A percentile compares a stretch with the other conserved stretches of the same genome.
phyloP scores from a whole-genome alignment of 2,113 vertebrate species.

The Anarrhichthys ocellatus region DNA sequence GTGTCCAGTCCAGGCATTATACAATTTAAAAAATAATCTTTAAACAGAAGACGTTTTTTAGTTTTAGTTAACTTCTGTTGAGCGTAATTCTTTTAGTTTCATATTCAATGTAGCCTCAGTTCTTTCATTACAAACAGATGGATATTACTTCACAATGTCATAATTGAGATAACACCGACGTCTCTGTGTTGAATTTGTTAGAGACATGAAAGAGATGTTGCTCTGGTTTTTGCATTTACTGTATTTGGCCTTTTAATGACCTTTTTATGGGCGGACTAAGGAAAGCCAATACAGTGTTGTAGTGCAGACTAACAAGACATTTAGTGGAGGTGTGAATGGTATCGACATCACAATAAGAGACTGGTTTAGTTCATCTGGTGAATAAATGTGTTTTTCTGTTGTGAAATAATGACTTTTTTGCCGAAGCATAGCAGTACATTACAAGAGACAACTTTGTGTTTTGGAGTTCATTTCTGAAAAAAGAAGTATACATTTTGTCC shows the following conservation, averaged over 20 bases:
- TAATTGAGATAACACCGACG: not conserved
- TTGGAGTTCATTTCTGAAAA: too few relatives aligned
- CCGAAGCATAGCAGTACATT: too few relatives aligned
- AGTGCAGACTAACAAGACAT: not conserved
- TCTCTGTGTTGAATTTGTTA: not conserved
- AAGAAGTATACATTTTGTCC: too few relatives aligned
- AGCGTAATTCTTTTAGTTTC: not conserved
- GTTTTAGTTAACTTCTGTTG: not conserved
- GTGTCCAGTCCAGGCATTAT: not conserved
- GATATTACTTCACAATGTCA: not conserved
- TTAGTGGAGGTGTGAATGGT: not conserved
- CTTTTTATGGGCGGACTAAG: not conserved
- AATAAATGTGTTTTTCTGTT: too few relatives aligned
- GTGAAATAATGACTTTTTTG: too few relatives aligned
- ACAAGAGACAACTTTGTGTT: too few relatives aligned
- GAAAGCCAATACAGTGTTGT: not conserved
- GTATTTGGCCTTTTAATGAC: not conserved
- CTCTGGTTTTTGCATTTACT: not conserved
- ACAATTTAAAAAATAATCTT: not conserved
- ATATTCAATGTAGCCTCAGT: not conserved
- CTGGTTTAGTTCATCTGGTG: not conserved
- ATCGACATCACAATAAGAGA: not conserved
- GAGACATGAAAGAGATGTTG: not conserved
- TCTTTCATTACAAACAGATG: not conserved
- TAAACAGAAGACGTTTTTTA: not conserved